A percentile compares a stretch with the other conserved stretches of the same genome.
Evolutionary conservation across 2,113 vertebrate genomes (phyloP).

Genomic region (Grammomys surdaster): DNA sequence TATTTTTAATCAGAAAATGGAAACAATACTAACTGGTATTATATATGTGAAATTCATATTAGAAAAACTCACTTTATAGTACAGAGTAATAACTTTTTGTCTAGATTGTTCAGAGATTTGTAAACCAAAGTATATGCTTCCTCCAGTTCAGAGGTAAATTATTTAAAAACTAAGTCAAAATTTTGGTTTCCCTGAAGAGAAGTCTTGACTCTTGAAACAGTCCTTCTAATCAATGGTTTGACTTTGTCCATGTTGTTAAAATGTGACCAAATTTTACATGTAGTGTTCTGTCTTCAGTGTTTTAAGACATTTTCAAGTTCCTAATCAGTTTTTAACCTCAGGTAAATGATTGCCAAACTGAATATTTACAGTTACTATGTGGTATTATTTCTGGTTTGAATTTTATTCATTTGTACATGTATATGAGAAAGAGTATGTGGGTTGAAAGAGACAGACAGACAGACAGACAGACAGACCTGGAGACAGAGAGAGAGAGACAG

Average conservation of each 20-base stretch:
- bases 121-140: constrained; percentile 66
- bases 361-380: not conserved
- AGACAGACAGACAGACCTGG: not conserved
- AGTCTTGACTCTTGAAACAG: constrained; percentile 24
- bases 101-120: constrained; percentile 43
- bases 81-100: constrained; percentile 53
- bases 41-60: constrained; percentile 21
- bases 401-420: not conserved
- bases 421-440: not conserved
- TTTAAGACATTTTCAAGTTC: constrained; percentile 52
- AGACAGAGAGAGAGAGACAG: no score
- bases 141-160: constrained; percentile 61
- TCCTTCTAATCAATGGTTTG: not conserved
- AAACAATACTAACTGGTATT: constrained; percentile 42
- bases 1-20: constrained; percentile 57
- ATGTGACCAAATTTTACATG: constrained; percentile 30
- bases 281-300: constrained; percentile 32
- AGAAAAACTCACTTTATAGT: constrained; percentile 13
- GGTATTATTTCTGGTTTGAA: constrained; percentile 48
- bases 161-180: constrained; percentile 23
- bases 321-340: not conserved
- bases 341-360: not conserved
- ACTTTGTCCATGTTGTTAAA: constrained; percentile 48
- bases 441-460: not conserved
- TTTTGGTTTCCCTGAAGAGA: constrained; percentile 21